Conservation (phyloP, 2,888 invertebrate genomes). For the Luperina nickerlii region DNA sequence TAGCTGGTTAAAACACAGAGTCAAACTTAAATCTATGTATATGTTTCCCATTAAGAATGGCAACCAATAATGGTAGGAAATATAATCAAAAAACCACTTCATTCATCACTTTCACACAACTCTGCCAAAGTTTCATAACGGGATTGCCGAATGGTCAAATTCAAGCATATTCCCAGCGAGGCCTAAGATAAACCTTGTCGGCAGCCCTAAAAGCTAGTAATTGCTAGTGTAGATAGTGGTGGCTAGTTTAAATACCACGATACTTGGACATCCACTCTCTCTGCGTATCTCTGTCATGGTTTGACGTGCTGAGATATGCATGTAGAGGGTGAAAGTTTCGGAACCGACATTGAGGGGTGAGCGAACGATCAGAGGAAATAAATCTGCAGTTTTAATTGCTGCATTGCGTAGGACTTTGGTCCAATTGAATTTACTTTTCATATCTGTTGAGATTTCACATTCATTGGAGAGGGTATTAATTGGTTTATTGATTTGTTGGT, state of each 20-base stretch:
- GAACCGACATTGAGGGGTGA: slow-evolving; percentile 48
- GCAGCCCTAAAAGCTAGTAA: slow-evolving; percentile 58
- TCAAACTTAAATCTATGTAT: background rate
- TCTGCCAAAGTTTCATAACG: background rate
- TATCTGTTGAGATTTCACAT: slow-evolving; percentile 29
- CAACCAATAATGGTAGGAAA: background rate
- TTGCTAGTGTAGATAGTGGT: slow-evolving; percentile 54
- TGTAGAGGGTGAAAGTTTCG: slow-evolving; percentile 65
- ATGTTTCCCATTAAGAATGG: background rate
- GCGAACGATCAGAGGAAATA: slow-evolving; percentile 49
- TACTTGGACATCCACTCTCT: slow-evolving; percentile 64
- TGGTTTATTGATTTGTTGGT: slow-evolving; percentile 30
- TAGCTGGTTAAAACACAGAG: background rate
- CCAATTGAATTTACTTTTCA: slow-evolving; percentile 34
- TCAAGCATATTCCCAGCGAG: slow-evolving; percentile 1
- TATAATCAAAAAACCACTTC: background rate
- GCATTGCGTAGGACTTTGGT: slow-evolving; percentile 50
- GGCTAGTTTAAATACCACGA: slow-evolving; percentile 55
- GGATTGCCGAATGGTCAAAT: background rate
- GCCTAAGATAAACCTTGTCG: slow-evolving; percentile 40
- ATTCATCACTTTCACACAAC: background rate
- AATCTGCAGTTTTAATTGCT: slow-evolving; percentile 57
- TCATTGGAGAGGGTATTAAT: slow-evolving; percentile 38
- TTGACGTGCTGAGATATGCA: slow-evolving; percentile 65
- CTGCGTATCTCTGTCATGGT: slow-evolving; percentile 64